Conservation (phyloP, 2,888 invertebrate species). For the Pyrocoelia pectoralis region DNA sequence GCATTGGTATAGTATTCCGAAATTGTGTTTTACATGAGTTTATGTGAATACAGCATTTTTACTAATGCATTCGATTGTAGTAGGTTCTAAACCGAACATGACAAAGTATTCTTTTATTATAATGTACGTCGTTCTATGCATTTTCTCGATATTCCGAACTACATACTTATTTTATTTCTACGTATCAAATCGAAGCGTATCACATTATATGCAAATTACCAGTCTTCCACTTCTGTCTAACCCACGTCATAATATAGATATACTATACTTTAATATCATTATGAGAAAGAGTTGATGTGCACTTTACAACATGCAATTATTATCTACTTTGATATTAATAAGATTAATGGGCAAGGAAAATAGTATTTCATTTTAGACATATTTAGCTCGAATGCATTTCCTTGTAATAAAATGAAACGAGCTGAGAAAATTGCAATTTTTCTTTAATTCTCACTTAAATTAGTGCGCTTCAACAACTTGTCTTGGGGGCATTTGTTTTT, state of each 20-base stretch:
- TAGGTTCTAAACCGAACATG: too few species aligned
- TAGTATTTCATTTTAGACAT: slow-evolving; percentile 23
- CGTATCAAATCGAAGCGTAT: neutral
- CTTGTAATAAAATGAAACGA: slow-evolving; percentile 26
- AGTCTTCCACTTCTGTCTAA: slow-evolving; percentile 1
- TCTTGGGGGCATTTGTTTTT: slow-evolving; percentile 24
- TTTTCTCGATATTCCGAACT: neutral
- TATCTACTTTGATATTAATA: slow-evolving; percentile 12
- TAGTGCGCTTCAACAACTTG: slow-evolving; percentile 29
- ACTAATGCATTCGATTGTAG: too few species aligned
- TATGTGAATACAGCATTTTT: too few species aligned
- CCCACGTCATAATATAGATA: neutral
- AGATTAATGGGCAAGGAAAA: slow-evolving; percentile 19
- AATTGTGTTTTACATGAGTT: too few species aligned
- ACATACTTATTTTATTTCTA: neutral
- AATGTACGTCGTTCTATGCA: too few species aligned
- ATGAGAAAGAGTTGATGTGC: slow-evolving; percentile 11
- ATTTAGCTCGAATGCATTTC: slow-evolving; percentile 21
- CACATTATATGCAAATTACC: slow-evolving; percentile 9
- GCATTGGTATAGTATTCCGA: too few species aligned
- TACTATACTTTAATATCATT: slow-evolving; percentile 9
- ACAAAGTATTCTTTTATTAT: too few species aligned
- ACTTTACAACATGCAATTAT: slow-evolving; percentile 10
- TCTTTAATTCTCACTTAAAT: slow-evolving; percentile 29
- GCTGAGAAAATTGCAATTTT: slow-evolving; percentile 25